phyloP scores from a whole-genome alignment of 2,797 vertebrate species.

The Acomys russatus region DNA sequence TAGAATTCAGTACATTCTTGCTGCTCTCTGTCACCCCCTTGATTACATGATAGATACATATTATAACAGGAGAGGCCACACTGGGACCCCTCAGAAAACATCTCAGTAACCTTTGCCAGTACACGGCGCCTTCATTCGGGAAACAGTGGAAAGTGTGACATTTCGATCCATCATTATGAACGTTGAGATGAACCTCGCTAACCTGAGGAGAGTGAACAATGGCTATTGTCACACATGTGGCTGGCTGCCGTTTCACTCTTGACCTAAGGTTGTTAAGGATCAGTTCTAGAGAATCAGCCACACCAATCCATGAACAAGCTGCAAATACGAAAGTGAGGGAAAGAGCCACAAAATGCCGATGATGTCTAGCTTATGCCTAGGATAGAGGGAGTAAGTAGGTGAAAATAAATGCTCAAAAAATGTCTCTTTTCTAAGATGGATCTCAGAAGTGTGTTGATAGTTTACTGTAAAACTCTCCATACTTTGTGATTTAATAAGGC shows the following conservation, averaged over 20 bases:
- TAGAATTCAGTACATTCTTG: neutral
- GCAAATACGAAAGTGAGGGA: slow-evolving; percentile 10
- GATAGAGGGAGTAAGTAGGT: slow-evolving; percentile 57
- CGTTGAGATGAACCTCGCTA: slow-evolving; percentile 34
- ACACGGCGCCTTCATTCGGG: neutral
- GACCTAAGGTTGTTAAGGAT: neutral
- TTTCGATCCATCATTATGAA: slow-evolving; percentile 41
- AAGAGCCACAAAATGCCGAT: neutral
- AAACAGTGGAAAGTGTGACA: slow-evolving; percentile 19
- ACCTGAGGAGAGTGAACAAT: slow-evolving; percentile 47
- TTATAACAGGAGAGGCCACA: neutral
- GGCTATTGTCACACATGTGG: neutral
- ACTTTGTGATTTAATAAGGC: slow-evolving; percentile 76
- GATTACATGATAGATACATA: slow-evolving; percentile 13
- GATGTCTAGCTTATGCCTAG: slow-evolving; percentile 1
- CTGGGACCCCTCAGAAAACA: slow-evolving; percentile 19
- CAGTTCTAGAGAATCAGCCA: neutral
- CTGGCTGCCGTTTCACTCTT: neutral
- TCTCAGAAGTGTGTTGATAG: slow-evolving; percentile 59
- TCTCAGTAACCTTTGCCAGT: slow-evolving; percentile 12
- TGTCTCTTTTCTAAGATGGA: slow-evolving; percentile 56
- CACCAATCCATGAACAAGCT: neutral
- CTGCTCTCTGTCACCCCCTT: neutral
- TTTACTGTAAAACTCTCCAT: slow-evolving; percentile 60
- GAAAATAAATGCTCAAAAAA: slow-evolving; percentile 63